phyloP scores from a whole-genome alignment of 2,888 invertebrate species.

The Cephalotes varians region DNA sequence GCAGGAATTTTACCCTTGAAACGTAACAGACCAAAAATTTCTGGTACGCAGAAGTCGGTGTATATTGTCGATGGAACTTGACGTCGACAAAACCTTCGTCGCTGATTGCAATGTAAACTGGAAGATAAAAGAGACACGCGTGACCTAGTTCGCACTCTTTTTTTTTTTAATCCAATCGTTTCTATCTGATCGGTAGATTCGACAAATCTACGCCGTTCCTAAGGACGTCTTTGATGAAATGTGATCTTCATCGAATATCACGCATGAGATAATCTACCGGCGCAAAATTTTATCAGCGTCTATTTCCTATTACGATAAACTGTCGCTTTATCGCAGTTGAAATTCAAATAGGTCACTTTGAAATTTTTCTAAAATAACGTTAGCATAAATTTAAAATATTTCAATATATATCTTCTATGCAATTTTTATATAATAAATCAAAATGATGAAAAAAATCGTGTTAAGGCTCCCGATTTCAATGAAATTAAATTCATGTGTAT shows the following conservation, averaged over 20 bases:
- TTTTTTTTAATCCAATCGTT: not conserved
- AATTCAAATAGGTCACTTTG: constrained; percentile 14
- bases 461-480: not conserved
- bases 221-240: constrained; percentile 15
- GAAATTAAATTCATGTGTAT: not conserved
- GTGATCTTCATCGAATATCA: constrained; percentile 32
- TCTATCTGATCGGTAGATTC: not conserved
- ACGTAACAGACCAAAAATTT: not conserved
- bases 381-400: constrained; percentile 14
- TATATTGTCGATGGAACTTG: not conserved
- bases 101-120: constrained; percentile 15
- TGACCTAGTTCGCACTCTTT: not conserved
- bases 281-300: constrained; percentile 31
- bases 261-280: constrained; percentile 10
- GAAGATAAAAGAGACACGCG: not conserved
- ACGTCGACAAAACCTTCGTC: not conserved
- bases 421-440: not conserved
- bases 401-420: not conserved
- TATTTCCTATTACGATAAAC: constrained; percentile 29
- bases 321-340: not conserved
- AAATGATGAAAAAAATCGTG: not conserved
- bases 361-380: not conserved
- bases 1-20: not conserved
- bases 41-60: not conserved
- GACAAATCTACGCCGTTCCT: constrained; percentile 17